phyloP scores from a whole-genome alignment of 2,888 invertebrate species.

The Hipparchia sbordonii region DNA sequence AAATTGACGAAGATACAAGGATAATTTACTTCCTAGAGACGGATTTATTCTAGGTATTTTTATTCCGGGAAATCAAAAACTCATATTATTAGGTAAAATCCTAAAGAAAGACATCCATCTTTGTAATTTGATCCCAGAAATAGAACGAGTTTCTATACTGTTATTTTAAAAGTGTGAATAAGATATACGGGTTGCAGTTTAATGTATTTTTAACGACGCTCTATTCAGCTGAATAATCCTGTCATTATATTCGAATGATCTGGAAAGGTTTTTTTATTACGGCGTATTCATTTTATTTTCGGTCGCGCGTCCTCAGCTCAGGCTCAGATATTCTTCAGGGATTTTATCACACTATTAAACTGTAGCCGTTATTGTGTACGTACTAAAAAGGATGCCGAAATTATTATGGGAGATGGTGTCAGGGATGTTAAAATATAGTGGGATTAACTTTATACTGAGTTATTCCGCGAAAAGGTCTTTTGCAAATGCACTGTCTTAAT shows the following conservation, averaged over 20 bases:
- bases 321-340: conserved; percentile 28
- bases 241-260: conserved; percentile 35
- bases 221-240: conserved; percentile 39
- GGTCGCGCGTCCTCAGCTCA: conserved; percentile 20
- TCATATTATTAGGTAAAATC: too few relatives aligned
- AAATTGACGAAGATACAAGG: too few relatives aligned
- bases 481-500: not conserved
- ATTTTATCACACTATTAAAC: conserved; percentile 27
- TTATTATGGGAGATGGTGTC: conserved; percentile 13
- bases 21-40: too few relatives aligned
- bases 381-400: conserved; percentile 16
- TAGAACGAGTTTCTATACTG: conserved; percentile 21
- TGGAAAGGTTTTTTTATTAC: conserved; percentile 38
- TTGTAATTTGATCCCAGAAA: conserved; percentile 10
- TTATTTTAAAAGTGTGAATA: conserved; percentile 40
- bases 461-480: not conserved
- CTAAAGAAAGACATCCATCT: too few relatives aligned
- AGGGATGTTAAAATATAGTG: conserved; percentile 1
- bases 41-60: too few relatives aligned
- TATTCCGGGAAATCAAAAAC: too few relatives aligned
- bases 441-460: not conserved
- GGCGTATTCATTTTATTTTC: conserved; percentile 31
- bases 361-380: conserved; percentile 19
- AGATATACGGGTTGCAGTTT: conserved; percentile 42
- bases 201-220: conserved; percentile 42